Percentiles rank a stretch among this genome's conserved stretches.
Conservation (phyloP, 23 tunicate genomes). For the Corella eumyota region DNA sequence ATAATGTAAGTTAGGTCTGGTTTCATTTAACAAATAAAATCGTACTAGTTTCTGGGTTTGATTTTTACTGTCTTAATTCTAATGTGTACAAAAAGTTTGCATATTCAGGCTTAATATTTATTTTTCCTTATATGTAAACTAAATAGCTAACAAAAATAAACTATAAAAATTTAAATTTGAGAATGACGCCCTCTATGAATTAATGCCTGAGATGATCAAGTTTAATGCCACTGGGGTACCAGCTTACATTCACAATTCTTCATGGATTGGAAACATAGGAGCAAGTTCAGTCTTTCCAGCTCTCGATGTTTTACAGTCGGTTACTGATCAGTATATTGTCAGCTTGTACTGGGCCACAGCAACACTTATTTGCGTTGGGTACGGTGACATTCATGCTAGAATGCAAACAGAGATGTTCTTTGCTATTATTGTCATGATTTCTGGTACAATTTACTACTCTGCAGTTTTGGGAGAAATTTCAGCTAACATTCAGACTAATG, state of each 20-base stretch:
- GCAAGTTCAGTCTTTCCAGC: conserved; percentile 18
- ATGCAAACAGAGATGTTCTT: conserved; percentile 42
- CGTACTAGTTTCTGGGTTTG: too few relatives aligned
- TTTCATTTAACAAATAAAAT: too few relatives aligned
- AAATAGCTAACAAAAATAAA: too few relatives aligned
- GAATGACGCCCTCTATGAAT: conserved; percentile 13
- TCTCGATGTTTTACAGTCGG: conserved; percentile 20
- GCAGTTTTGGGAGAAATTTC: conserved; percentile 64
- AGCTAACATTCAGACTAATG: conserved; percentile 79
- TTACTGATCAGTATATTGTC: conserved; percentile 56
- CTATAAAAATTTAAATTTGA: neutral
- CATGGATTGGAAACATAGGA: conserved; percentile 53
- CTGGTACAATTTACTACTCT: conserved; percentile 63
- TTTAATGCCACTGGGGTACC: conserved; percentile 30
- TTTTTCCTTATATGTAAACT: too few relatives aligned
- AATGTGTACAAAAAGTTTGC: too few relatives aligned
- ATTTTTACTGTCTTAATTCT: too few relatives aligned
- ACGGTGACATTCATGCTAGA: conserved; percentile 61
- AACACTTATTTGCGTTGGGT: conserved; percentile 57
- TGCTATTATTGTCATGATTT: conserved; percentile 34
- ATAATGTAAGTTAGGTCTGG: conserved; percentile 16
- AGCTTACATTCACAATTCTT: conserved; percentile 29
- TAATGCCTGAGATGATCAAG: conserved; percentile 1
- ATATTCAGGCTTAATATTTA: too few relatives aligned
- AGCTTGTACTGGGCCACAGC: conserved; percentile 80